Percentiles rank a stretch among this genome's conserved stretches.
These are phyloP conservation scores for Clamator glandarius DNA, from an alignment of 2,797 vertebrate species.

Conservation along the genomic window DNA sequence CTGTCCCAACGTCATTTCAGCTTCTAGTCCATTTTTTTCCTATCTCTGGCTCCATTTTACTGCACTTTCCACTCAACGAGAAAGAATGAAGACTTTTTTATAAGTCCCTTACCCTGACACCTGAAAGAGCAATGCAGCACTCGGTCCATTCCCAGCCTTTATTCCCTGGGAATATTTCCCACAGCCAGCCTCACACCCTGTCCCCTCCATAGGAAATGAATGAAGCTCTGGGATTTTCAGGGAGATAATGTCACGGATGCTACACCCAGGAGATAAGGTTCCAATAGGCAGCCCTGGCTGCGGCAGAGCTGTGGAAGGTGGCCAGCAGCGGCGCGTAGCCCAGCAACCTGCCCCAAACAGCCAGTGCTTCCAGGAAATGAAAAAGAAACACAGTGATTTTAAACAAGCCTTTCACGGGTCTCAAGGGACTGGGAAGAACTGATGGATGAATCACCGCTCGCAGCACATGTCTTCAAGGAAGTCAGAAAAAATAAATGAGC, in stretches of 20 bases:
- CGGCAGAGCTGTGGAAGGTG: rapidly evolving
- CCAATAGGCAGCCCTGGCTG: neutral
- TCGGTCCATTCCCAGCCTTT: neutral
- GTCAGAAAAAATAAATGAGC: neutral
- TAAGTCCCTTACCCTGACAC: neutral
- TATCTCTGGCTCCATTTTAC: neutral
- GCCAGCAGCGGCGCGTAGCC: neutral
- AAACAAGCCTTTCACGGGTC: neutral
- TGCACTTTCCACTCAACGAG: neutral
- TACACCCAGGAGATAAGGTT: neutral
- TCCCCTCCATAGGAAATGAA: neutral
- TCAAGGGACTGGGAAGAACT: neutral
- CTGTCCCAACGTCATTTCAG: neutral
- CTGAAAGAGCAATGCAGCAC: neutral
- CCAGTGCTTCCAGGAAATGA: neutral
- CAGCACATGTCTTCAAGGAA: constrained; percentile 6
- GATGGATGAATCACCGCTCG: neutral
- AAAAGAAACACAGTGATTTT: neutral
- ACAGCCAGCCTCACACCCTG: neutral
- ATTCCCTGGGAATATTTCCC: neutral
- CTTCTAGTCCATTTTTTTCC: neutral
- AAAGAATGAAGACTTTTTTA: neutral
- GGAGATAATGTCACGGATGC: rapidly evolving
- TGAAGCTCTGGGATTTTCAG: neutral
- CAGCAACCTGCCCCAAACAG: constrained; percentile 36